phyloP scores from a whole-genome alignment of 2,888 invertebrate genomes.

The Cynaeus angustus region DNA sequence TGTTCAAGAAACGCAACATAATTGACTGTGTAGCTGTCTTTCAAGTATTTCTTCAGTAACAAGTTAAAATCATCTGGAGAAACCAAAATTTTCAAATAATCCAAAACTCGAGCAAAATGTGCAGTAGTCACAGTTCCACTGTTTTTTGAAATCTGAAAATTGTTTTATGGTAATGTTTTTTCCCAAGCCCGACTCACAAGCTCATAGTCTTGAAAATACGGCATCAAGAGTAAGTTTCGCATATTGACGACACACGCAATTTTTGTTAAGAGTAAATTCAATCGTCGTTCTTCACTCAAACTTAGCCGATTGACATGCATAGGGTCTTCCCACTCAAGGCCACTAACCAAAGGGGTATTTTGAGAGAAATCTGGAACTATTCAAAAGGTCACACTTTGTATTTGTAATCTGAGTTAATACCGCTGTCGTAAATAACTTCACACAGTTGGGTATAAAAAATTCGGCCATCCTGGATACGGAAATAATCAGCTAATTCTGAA shows the following conservation, averaged over 20 bases:
- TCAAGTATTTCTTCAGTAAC: conserved; percentile 83
- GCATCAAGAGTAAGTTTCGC: conserved; percentile 78
- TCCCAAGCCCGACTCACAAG: conserved; percentile 75
- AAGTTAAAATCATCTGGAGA: conserved; percentile 83
- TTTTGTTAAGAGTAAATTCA: conserved; percentile 82
- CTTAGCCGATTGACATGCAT: conserved; percentile 79
- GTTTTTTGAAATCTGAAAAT: conserved; percentile 80
- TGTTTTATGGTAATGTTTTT: too few relatives aligned
- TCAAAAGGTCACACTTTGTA: conserved; percentile 1
- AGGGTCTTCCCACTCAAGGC: conserved; percentile 81
- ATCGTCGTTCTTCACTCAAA: conserved; percentile 78
- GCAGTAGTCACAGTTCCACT: conserved; percentile 84
- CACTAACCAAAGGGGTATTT: conserved; percentile 72
- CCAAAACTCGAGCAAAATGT: conserved; percentile 84
- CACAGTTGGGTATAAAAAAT: conserved; percentile 85
- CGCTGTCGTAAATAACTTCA: conserved; percentile 81
- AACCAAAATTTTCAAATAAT: conserved; percentile 81
- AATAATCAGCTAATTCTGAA: conserved; percentile 83
- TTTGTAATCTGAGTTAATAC: conserved; percentile 66
- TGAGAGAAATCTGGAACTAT: conserved; percentile 70
- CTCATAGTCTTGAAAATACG: conserved; percentile 85
- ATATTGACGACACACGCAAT: conserved; percentile 77
- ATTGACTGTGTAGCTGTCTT: conserved; percentile 84
- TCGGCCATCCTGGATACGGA: conserved; percentile 85
- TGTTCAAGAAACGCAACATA: conserved; percentile 84